Conservation (phyloP, 2,888 invertebrate genomes). For the Rhagonycha fulva region DNA sequence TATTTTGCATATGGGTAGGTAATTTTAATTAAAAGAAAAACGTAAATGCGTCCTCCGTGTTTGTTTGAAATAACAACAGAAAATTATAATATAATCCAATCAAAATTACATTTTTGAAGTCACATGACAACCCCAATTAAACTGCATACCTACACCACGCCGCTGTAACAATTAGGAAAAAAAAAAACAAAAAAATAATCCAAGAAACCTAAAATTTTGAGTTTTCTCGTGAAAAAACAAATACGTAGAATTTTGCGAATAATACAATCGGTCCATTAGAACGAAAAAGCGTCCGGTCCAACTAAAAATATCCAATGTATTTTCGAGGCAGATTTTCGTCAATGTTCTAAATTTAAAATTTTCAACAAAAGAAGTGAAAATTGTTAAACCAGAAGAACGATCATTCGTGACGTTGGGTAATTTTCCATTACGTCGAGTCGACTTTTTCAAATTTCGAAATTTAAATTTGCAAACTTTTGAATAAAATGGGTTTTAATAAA, state of each 20-base stretch:
- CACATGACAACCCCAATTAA: not conserved
- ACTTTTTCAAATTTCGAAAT: not conserved
- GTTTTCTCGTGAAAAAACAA: not conserved
- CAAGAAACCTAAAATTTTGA: not conserved
- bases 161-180: not conserved
- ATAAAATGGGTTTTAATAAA: not conserved
- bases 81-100: not conserved
- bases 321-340: not conserved
- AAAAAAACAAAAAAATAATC: not conserved
- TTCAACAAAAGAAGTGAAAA: not conserved
- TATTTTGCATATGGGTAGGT: not conserved
- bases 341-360: not conserved
- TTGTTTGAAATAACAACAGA: not conserved
- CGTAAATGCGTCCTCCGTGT: no score
- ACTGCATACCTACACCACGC: not conserved
- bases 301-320: not conserved
- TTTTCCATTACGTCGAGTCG: not conserved
- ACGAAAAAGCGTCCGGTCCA: not conserved
- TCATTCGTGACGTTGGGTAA: not conserved
- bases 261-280: not conserved
- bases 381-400: not conserved
- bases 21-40: not conserved
- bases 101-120: not conserved
- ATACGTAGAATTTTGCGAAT: not conserved
- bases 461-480: not conserved